A percentile compares a stretch with the other conserved stretches of the same genome.
These are phyloP conservation scores for Collichthys lucidus DNA, from an alignment of 2,113 vertebrate genomes.

Conservation along the genomic window DNA sequence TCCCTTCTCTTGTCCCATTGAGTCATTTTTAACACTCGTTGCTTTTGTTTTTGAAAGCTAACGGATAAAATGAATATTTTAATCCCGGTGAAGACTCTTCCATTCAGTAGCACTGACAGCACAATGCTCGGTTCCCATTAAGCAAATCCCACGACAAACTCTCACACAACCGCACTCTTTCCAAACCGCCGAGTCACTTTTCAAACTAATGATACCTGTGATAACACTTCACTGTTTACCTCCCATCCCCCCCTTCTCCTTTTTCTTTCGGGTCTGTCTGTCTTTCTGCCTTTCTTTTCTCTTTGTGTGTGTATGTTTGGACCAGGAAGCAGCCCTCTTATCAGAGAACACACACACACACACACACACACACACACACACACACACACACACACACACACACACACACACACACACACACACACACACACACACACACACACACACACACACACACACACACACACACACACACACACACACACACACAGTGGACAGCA, in stretches of 20 bases:
- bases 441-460: no score
- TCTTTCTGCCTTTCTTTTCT: conserved; percentile 47
- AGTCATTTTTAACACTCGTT: neutral
- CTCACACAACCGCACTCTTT: conserved; percentile 28
- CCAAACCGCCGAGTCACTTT: conserved; percentile 64
- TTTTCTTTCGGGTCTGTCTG: conserved; percentile 1
- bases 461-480: neutral
- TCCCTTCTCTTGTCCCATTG: neutral
- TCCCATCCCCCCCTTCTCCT: conserved; percentile 8
- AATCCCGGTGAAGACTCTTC: neutral
- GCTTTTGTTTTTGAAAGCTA: neutral
- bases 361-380: conserved; percentile 32
- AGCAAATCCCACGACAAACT: conserved; percentile 53
- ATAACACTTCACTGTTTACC: conserved; percentile 65
- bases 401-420: conserved; percentile 32
- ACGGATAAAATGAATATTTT: neutral
- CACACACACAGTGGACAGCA: conserved; percentile 67
- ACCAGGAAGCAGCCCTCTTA: conserved; percentile 74
- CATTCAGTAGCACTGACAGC: conserved; percentile 33
- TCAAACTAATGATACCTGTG: conserved; percentile 74
- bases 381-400: conserved; percentile 23
- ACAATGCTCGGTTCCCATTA: conserved; percentile 22
- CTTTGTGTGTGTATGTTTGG: conserved; percentile 70
- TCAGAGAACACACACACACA: conserved; percentile 50
- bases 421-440: conserved; percentile 21